A percentile compares a stretch with the other conserved stretches of the same genome.
Conservation (phyloP, 2,888 invertebrate genomes). For the Endotricha flammealis region DNA sequence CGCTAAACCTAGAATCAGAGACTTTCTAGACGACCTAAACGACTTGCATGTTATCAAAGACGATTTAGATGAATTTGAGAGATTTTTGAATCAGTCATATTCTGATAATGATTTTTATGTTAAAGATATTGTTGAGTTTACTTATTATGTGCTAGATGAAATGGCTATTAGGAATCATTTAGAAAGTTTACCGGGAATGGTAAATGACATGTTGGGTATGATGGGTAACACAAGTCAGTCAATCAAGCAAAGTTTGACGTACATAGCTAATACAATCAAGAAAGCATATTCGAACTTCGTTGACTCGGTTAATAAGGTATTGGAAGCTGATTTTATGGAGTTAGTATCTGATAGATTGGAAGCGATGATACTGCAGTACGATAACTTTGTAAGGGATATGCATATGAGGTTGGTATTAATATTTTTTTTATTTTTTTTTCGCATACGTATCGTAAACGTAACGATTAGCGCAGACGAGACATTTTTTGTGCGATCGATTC, state of each 20-base stretch:
- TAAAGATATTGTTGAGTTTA: conserved; percentile 85
- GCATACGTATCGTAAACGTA: no score
- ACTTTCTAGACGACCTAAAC: conserved; percentile 85
- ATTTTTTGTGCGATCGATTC: no score
- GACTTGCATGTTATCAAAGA: conserved; percentile 84
- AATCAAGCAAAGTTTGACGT: conserved; percentile 85
- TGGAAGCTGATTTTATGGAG: conserved; percentile 87
- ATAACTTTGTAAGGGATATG: conserved; percentile 86
- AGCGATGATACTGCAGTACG: conserved; percentile 85
- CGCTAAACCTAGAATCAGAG: conserved; percentile 82
- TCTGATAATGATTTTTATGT: conserved; percentile 90
- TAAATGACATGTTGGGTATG: conserved; percentile 90
- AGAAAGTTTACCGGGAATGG: conserved; percentile 86
- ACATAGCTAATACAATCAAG: conserved; percentile 85
- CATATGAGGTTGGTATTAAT: no score
- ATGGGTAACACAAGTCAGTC: conserved; percentile 91
- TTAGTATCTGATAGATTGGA: conserved; percentile 83
- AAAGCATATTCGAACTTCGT: conserved; percentile 83
- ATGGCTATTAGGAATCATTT: conserved; percentile 87
- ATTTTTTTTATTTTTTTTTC: no score
- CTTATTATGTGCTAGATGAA: conserved; percentile 85
- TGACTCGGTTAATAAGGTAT: conserved; percentile 81
- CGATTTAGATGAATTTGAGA: conserved; percentile 83
- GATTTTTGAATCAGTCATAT: conserved; percentile 86
- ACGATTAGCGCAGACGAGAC: no score